phyloP scores from a whole-genome alignment of 2,113 vertebrate species.

The Scortum barcoo region DNA sequence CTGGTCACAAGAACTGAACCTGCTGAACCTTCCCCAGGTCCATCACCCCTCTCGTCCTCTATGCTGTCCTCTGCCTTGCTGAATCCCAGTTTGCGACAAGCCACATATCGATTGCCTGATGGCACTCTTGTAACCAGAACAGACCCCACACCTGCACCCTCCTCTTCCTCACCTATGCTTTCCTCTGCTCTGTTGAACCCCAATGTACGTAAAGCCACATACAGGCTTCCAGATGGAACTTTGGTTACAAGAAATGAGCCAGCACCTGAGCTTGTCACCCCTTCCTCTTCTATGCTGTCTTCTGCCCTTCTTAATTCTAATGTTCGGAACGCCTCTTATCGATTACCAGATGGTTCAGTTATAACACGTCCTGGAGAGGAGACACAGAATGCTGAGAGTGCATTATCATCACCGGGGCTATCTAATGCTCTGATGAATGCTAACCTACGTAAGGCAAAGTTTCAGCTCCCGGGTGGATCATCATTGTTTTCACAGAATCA shows the following conservation, averaged over 20 bases:
- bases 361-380: constrained; percentile 46
- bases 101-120: constrained; percentile 76
- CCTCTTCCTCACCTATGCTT: constrained; percentile 63
- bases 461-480: constrained; percentile 74
- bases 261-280: constrained; percentile 17
- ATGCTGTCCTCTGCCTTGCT: constrained; percentile 74
- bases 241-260: constrained; percentile 59
- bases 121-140: constrained; percentile 68
- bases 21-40: constrained; percentile 43
- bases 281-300: constrained; percentile 68
- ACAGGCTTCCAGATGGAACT: constrained; percentile 68
- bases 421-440: constrained; percentile 71
- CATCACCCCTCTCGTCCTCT: constrained; percentile 52
- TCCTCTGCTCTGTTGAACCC: constrained; percentile 71
- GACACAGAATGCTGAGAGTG: constrained; percentile 39
- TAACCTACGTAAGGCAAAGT: constrained; percentile 68
- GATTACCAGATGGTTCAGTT: constrained; percentile 74
- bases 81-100: constrained; percentile 67
- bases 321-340: constrained; percentile 70
- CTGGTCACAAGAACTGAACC: constrained; percentile 75
- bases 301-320: constrained; percentile 75
- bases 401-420: constrained; percentile 55
- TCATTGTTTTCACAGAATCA: constrained; percentile 66
- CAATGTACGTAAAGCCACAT: constrained; percentile 60
- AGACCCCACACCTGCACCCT: constrained; percentile 50